Evolutionary conservation across 1,140 invertebrate species (phyloP), one percentile per base, ranked within the genome.

Genomic region (Cherax destructor): DNA sequence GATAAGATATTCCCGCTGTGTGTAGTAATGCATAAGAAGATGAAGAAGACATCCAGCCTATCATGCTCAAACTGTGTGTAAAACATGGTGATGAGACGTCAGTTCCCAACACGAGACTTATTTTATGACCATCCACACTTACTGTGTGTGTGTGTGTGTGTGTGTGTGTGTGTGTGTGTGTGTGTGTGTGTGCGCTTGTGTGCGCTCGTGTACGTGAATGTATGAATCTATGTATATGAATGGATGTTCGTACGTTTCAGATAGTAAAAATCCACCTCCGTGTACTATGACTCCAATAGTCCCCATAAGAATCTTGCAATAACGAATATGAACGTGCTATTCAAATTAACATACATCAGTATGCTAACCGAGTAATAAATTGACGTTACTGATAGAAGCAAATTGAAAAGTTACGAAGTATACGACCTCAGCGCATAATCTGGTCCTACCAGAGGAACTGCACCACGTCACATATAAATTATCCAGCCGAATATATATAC

Each of bases 271-370:
- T 59, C 56, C 56, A 10, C 56, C 9, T 59, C 3, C 56, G 1
- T 59, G 16, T 59, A 59, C 56, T 16, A 10, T 59, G 56, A 59
- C 9, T 59, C 16, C 56, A 3, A 59, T 59, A 16, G 9, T 59
- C 56, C 56, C 56, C 3, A 2, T 59, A 59, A 59, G 56, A 16
- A 9, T 59, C 56, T 16, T 59, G 16, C 56, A 59, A 59, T 59
- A 59, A 59, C 16, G 56, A 59, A 59, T 59, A 59, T 59, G 56
- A 2, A 59, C 3, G 56, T 2, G 56, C 49, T 81, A 50, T 81
- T 81, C 79, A 81, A 81, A 81, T 81, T 81, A 81, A 52, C 79
- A 81, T 81, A 81, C 79, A 81, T 79, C 77, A 16, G 41, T 79
- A 79, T 79, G 77, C 41, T 79, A 79, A 79, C 77, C 41, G 49